Evolutionary conservation across 1,140 invertebrate species (phyloP), one percentile per base, ranked within the genome.

Genomic region (Saccostrea glomerata): DNA sequence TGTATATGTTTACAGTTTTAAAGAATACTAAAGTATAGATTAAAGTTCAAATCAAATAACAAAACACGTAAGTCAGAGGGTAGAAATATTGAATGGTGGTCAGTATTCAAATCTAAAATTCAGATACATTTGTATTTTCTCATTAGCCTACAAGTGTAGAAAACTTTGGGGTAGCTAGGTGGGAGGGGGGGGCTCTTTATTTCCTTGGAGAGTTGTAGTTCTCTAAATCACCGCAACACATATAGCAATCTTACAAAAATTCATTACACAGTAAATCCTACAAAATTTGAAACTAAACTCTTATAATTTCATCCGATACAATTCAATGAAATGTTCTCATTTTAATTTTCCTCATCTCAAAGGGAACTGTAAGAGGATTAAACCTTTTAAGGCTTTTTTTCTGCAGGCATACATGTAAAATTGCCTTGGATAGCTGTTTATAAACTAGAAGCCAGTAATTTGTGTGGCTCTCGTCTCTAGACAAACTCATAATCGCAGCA

Each of bases 321-420:
- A 12, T 36, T 30, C 70, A 36, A 36, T 77, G 23, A 36, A 77
- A 77, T 77, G 25, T 15, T 77, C 1, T 11, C 23, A 36, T 77
- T 36, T 77, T 77, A 15, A 77, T 77, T 77, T 77, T 77, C 70
- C 23, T 15, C 23, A 30, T 25, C 15, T 77, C 70, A 77, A 77
- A 77, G 13, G 25, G 30, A 77, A 40, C 70, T 77, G 25, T 47
- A 47, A 77, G 23, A 77, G n/a, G 70, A 77, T 77, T 77, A 77
- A 77, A 36, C 13, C 70, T 77, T 77, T 77, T 77, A 11, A 77
- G 9, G 70, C 13, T 77, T 30, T 25, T 77, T 77, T 77, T 30
- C 11, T 6, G 70, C 25, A 25, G 30, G 70, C 70, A 77, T 77
- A 47, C 47, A 47, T 7, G 47, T 47, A 30, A 77, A 77, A 77